Evolutionary conservation across 2,888 invertebrate species (phyloP).

Genomic region (Eremobia ochroleuca): DNA sequence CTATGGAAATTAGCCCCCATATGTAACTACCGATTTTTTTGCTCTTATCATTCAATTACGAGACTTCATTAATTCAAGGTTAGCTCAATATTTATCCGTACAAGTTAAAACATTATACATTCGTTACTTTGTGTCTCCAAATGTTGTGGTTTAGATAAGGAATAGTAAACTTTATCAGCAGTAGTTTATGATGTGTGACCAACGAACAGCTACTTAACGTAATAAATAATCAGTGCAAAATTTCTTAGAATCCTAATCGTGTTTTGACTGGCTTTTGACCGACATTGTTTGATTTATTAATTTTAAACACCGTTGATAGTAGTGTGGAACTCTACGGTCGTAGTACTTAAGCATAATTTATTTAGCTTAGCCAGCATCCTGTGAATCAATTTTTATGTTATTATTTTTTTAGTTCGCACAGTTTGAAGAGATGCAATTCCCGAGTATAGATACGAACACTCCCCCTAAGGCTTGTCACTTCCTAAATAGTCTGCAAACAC

Average conservation of each 20-base stretch:
- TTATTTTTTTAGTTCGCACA: background rate
- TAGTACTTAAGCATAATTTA: background rate
- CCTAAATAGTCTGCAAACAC: slow-evolving; percentile 4
- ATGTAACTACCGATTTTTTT: slow-evolving; percentile 49
- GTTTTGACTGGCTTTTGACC: slow-evolving; percentile 43
- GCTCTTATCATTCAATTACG: slow-evolving; percentile 49
- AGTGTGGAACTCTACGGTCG: background rate
- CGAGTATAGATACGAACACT: background rate
- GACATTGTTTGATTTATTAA: slow-evolving; percentile 55
- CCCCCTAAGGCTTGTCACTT: background rate
- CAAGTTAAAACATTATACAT: slow-evolving; percentile 19
- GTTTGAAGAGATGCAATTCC: slow-evolving; percentile 7
- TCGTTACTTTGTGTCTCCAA: slow-evolving; percentile 34
- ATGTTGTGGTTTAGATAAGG: slow-evolving; percentile 54
- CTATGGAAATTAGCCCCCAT: slow-evolving; percentile 56
- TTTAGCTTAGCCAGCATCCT: background rate
- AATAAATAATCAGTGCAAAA: slow-evolving; percentile 39
- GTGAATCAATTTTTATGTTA: background rate
- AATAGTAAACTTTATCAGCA: slow-evolving; percentile 56
- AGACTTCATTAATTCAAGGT: slow-evolving; percentile 62
- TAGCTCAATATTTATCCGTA: slow-evolving; percentile 53
- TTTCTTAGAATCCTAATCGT: slow-evolving; percentile 60
- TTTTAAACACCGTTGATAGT: slow-evolving; percentile 23
- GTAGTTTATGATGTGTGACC: slow-evolving; percentile 58
- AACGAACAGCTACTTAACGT: slow-evolving; percentile 50